A percentile compares a stretch with the other conserved stretches of the same genome.
These are phyloP conservation scores for Drepanosiphum platanoidis DNA, from an alignment of 2,888 invertebrate genomes.

Conservation along the genomic window DNA sequence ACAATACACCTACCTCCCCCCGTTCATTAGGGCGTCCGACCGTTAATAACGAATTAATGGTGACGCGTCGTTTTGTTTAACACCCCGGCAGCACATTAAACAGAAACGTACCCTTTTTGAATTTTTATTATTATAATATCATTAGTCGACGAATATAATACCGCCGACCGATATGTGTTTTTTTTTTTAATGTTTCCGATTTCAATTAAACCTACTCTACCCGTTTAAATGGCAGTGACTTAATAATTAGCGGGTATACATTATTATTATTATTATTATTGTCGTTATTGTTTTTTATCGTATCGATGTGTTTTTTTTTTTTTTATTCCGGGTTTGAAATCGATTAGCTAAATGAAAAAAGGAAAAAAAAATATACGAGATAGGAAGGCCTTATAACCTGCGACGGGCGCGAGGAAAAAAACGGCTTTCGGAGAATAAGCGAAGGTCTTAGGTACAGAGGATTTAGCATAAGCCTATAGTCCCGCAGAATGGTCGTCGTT, in stretches of 20 bases:
- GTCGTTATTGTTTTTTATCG: conserved; percentile 17
- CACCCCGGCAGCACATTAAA: conserved; percentile 54
- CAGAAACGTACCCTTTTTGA: conserved; percentile 30
- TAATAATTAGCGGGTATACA: conserved; percentile 53
- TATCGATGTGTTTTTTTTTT: conserved; percentile 43
- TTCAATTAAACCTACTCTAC: conserved; percentile 54
- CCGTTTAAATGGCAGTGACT: conserved; percentile 47
- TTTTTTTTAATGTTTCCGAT: conserved; percentile 37
- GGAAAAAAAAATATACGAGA: conserved; percentile 22
- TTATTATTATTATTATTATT: conserved; percentile 30
- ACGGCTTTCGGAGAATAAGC: conserved; percentile 52
- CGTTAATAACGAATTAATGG: conserved; percentile 62
- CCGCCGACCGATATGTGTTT: not conserved
- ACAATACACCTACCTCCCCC: not conserved
- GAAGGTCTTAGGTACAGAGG: conserved; percentile 57
- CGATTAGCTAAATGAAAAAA: conserved; percentile 61
- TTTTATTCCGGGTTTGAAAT: conserved; percentile 29
- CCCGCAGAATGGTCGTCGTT: conserved; percentile 58
- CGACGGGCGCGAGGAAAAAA: conserved; percentile 35
- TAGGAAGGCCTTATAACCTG: conserved; percentile 18
- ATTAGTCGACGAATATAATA: conserved; percentile 10
- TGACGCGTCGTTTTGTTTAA: conserved; percentile 61
- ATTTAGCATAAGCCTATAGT: conserved; percentile 53
- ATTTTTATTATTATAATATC: conserved; percentile 38
- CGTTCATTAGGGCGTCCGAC: conserved; percentile 29